Evolutionary conservation across 1,140 invertebrate genomes (phyloP), one percentile per base, ranked within the genome.

Genomic region (Acromyrmex echinatior): DNA sequence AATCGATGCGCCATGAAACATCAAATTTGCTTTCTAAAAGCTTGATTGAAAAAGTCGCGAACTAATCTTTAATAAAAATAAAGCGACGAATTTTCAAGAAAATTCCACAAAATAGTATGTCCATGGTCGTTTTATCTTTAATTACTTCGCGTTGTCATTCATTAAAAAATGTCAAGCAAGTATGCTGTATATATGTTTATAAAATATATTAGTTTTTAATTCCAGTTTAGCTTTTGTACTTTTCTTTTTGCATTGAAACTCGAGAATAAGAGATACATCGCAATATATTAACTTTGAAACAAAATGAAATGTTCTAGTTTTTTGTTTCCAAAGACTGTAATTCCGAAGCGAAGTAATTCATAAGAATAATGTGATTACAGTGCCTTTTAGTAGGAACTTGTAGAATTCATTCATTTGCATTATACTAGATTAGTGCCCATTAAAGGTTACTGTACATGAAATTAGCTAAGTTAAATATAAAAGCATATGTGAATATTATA

Each of bases 121-220:
- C 31, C 62, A 71, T 86, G 62, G 68, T 88, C 65, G 51, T 87
- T 39, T 45, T 86, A 31, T 80, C 18, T 90, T 77, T 65, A 81
- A 79, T 78, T 89, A 86, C 68, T 90, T 88, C 49, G 51, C 85
- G 28, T 51, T 89, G 56, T 77, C 76, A 87, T 92, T 89, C 31
- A 6, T 77, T 63, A 85, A 51, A 51, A 84, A 80, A 89, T 86
- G 86, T 90, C 68, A 88, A 88, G 77, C 82, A 88, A 92, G 87
- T 88, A 90, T 88, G 58, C 84, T 93, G 92, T 93, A 93, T 66
- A 93, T 93, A 93, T 93, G 91, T 93, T 87, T 92, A 92, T 92
- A 92, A 25, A 88, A 53, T 90, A 65, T 70, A 65, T 88, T 92
- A 92, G 91, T 84, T 92, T 21, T 84, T 93, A 92, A 87, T 90